A percentile compares a stretch with the other conserved stretches of the same genome.
These are phyloP conservation scores for Drosophila algonquin DNA, from an alignment of 2,888 invertebrate species.

Conservation along the genomic window DNA sequence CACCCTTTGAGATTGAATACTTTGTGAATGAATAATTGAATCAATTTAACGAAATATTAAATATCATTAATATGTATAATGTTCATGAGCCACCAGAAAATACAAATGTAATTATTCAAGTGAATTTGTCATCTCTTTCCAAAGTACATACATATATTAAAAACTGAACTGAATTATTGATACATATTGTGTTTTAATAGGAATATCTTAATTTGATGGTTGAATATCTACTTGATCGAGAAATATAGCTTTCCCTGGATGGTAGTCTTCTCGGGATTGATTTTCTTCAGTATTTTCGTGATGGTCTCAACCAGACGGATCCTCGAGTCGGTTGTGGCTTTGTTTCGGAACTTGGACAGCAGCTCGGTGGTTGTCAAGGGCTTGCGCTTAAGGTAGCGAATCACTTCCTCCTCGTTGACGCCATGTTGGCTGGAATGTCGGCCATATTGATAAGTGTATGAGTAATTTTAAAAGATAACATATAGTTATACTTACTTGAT, in stretches of 20 bases:
- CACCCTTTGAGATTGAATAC: not conserved
- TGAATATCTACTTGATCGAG: slow-evolving; percentile 87
- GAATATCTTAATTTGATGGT: not conserved
- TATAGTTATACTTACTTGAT: slow-evolving; percentile 77
- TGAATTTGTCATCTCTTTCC: not conserved
- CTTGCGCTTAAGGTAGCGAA: slow-evolving; percentile 96
- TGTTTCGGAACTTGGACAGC: slow-evolving; percentile 96
- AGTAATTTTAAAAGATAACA: too few species aligned
- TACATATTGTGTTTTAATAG: too few species aligned
- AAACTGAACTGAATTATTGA: too few species aligned
- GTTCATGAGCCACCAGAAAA: not conserved
- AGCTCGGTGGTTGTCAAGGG: slow-evolving; percentile 99
- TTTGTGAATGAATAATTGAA: not conserved
- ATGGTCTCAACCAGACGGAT: slow-evolving; percentile 96
- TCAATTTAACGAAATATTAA: not conserved
- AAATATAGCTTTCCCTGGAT: slow-evolving; percentile 97
- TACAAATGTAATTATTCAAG: not conserved
- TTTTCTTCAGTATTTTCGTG: slow-evolving; percentile 96
- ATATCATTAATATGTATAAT: too few species aligned
- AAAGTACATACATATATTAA: too few species aligned
- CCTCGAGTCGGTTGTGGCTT: slow-evolving; percentile 94
- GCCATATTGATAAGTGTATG: too few species aligned
- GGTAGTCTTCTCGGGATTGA: slow-evolving; percentile 96
- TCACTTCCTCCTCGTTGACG: slow-evolving; percentile 96
- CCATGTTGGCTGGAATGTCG: slow-evolving; percentile 89